Evolutionary conservation across 2,113 vertebrate genomes (phyloP), one percentile per base, ranked within the genome.

Genomic region (Sarotherodon lohbergeri): DNA sequence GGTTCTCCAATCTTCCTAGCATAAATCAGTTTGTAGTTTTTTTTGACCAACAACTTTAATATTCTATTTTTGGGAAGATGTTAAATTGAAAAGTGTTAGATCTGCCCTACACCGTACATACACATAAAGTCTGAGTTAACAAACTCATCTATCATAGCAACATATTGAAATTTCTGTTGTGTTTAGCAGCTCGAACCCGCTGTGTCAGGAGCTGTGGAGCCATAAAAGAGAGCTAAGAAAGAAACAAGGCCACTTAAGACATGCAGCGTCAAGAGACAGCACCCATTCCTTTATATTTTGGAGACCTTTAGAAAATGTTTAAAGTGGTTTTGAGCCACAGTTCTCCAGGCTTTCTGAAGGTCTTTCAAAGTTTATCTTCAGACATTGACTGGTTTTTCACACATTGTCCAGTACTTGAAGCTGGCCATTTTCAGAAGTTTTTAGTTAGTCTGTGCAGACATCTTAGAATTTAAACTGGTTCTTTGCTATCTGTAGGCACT

Each of bases 281-380:
- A 43, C 36, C 10, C 63, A 43, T 43, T 43, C n/a, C 32, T 66
- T 39, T 66, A 66, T n/a, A 66, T 66, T 66, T 66, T 39, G 32
- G 59, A 63, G 59, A n/a, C 17, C 59, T 63, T 63, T 36, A 63
- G n/a, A 55, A 57, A 63, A 34, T 63, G 59, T 63, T 63, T 36
- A 36, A 39, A 39, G 36, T 39, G 3, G 61, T 1, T 66, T 66
- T 41, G 63, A 2, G 4, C 34, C 63, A 41, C 34, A 22, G 34
- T 22, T 68, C 11, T 22, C 19, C 19, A 41, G 63, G 11, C 63
- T 68, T 68, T 68, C 19, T 68, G 34, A 68, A 66, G 61, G 19
- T n/a, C 34, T 66, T 66, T 66, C 61, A 66, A 39, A 66, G 6
- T 66, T 66, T n/a, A 7, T 66, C 61, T 66, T 66, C 3, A n/a